Percentiles rank a stretch among this genome's conserved stretches.
Conservation (phyloP, 2,113 vertebrate species). For the Mobula birostris region DNA sequence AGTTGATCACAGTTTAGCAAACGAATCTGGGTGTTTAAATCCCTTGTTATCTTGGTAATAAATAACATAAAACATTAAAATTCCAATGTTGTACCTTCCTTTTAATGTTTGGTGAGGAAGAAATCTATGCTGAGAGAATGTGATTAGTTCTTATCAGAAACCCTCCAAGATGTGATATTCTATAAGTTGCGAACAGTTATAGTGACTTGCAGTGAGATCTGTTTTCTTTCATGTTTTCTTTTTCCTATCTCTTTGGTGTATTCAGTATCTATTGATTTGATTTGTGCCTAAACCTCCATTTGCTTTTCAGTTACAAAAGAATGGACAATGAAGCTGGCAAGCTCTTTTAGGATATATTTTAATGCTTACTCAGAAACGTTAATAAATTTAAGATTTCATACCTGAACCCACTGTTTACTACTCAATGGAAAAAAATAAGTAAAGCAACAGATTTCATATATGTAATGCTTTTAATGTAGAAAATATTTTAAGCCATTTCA, state of each 20-base stretch:
- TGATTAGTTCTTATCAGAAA: background rate
- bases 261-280: background rate
- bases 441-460: background rate
- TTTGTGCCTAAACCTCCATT: background rate
- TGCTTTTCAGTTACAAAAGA: background rate
- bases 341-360: background rate
- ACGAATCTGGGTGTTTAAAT: background rate
- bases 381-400: background rate
- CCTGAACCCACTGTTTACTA: background rate
- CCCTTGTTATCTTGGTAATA: background rate
- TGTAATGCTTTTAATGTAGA: background rate
- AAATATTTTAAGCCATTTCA: background rate
- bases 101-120: background rate
- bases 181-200: background rate
- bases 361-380: background rate
- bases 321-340: background rate
- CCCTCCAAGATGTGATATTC: background rate
- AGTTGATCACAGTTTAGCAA: too few relatives aligned
- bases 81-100: background rate
- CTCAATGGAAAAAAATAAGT: background rate
- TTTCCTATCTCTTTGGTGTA: background rate
- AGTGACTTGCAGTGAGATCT: background rate
- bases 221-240: background rate
- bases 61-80: background rate
- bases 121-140: background rate